phyloP scores from a whole-genome alignment of 2,888 invertebrate species.

The Polyploca ridens region DNA sequence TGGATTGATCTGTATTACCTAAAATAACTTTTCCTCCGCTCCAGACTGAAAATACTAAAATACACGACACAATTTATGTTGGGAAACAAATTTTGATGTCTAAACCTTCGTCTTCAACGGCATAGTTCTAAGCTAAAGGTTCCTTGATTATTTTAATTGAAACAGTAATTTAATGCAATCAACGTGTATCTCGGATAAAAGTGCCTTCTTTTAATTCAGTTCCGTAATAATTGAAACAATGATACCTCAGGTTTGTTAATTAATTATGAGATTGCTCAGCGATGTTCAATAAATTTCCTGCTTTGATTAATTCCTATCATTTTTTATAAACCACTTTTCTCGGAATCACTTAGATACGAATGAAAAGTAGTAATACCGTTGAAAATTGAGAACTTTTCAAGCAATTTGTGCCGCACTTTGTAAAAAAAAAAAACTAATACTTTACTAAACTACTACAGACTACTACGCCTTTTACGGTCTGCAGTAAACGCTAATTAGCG shows the following conservation, averaged over 20 bases:
- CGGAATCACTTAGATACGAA: background rate
- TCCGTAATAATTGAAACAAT: background rate
- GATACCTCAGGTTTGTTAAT: slow-evolving; percentile 14
- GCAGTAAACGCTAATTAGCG: background rate
- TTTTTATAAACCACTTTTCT: background rate
- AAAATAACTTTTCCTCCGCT: too few relatives aligned
- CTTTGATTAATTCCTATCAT: slow-evolving; percentile 29
- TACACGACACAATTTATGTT: too few relatives aligned
- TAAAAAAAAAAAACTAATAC: background rate
- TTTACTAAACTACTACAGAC: background rate
- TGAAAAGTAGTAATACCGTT: background rate
- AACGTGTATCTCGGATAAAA: background rate
- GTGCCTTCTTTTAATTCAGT: background rate
- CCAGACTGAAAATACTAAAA: too few relatives aligned
- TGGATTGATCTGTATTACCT: too few relatives aligned
- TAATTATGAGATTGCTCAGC: slow-evolving; percentile 30
- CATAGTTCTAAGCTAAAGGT: too few relatives aligned
- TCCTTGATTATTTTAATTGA: too few relatives aligned
- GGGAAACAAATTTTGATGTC: too few relatives aligned
- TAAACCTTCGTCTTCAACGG: too few relatives aligned
- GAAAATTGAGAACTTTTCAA: background rate
- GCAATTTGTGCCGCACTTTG: slow-evolving; percentile 3
- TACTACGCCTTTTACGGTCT: background rate
- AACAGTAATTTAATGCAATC: background rate
- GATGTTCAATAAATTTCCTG: slow-evolving; percentile 21